These are phyloP conservation scores for Zalophus californianus DNA, from an alignment of 2,797 vertebrate genomes.

Conservation along the genomic window DNA sequence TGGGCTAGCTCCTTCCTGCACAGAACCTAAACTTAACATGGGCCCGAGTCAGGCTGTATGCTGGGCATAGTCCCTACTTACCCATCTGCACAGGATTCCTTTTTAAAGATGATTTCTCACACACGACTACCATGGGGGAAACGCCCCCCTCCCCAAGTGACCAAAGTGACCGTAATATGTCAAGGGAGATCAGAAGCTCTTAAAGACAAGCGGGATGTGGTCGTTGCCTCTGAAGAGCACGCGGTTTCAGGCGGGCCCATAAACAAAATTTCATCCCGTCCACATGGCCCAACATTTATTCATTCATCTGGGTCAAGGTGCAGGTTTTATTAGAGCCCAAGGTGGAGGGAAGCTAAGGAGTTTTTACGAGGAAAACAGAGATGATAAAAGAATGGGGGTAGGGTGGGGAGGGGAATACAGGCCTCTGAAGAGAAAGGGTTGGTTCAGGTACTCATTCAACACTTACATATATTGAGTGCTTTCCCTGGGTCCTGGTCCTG, in stretches of 20 bases:
- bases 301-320: not conserved
- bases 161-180: not conserved
- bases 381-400: not conserved
- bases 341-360: not conserved
- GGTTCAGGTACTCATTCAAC: not conserved
- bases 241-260: not conserved
- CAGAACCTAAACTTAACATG: not conserved
- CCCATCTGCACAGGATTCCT: not conserved
- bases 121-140: not conserved
- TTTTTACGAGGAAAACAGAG: not conserved
- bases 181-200: not conserved
- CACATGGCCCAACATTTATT: not conserved
- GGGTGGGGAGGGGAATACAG: not conserved
- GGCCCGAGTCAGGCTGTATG: not conserved
- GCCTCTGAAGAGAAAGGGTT: not conserved
- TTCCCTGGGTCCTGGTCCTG: not conserved
- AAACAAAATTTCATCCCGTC: not conserved
- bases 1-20: conserved; percentile 62
- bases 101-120: not conserved
- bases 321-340: not conserved
- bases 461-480: not conserved
- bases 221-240: not conserved
- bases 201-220: not conserved
- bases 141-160: not conserved
- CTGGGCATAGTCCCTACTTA: not conserved